Conservation (phyloP, 2,888 invertebrate species). For the Troides oblongomaculatus region DNA sequence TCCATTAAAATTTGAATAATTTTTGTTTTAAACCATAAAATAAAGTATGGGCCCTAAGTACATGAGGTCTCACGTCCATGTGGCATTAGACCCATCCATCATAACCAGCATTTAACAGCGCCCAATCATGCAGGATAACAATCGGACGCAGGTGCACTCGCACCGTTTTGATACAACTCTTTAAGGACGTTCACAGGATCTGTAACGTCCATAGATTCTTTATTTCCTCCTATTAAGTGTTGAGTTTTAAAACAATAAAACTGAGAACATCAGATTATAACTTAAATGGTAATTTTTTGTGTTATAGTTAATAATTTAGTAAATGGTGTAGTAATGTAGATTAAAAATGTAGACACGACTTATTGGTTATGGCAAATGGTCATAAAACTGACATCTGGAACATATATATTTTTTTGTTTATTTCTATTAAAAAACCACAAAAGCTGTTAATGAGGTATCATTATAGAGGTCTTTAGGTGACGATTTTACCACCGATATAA, state of each 20-base stretch:
- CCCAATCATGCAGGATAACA: constrained; percentile 44
- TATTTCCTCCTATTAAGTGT: background rate
- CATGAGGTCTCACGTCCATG: constrained; percentile 30
- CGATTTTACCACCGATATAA: constrained; percentile 63
- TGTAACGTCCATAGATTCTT: constrained; percentile 24
- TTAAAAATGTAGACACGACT: background rate
- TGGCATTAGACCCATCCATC: constrained; percentile 47
- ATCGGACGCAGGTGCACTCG: constrained; percentile 49
- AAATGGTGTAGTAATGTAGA: background rate
- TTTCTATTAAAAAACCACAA: constrained; percentile 47
- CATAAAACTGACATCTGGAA: constrained; percentile 18
- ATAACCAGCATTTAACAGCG: constrained; percentile 45
- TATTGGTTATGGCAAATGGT: background rate
- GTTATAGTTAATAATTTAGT: too few species aligned
- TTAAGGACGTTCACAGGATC: constrained; percentile 26
- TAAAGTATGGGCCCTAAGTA: background rate
- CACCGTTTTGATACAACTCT: constrained; percentile 40
- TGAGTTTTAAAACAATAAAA: background rate
- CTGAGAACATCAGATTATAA: background rate
- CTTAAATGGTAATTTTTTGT: background rate
- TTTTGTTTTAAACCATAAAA: background rate
- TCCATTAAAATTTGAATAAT: background rate
- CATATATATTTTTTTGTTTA: constrained; percentile 25
- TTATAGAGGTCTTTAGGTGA: constrained; percentile 58
- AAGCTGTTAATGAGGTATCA: constrained; percentile 55